phyloP scores from a whole-genome alignment of 2,113 vertebrate species.

The Cryptotis parvus region DNA sequence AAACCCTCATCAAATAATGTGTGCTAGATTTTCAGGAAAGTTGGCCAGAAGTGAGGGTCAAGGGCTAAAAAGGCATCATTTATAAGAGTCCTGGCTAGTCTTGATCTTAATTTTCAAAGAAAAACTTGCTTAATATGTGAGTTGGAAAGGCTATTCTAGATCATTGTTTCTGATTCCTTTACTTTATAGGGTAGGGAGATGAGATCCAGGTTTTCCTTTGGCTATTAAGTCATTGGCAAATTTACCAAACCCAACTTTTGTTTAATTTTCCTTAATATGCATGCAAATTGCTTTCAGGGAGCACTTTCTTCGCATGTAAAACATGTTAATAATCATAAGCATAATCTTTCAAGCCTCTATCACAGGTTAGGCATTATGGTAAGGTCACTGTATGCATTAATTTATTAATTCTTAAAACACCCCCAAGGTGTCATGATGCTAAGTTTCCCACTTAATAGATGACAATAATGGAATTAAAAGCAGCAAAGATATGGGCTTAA shows the following conservation, averaged over 20 bases:
- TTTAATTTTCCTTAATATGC: background rate
- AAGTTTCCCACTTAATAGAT: background rate
- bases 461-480: background rate
- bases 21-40: fast-evolving
- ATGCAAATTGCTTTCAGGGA: background rate
- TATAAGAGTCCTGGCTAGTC: background rate
- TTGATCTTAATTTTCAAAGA: background rate
- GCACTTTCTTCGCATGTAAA: background rate
- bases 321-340: background rate
- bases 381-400: background rate
- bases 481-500: background rate
- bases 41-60: conserved; percentile 33
- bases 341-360: background rate
- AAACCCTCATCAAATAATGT: background rate
- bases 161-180: background rate
- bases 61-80: conserved; percentile 1
- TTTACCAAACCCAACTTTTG: background rate
- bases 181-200: background rate
- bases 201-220: background rate
- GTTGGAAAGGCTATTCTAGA: background rate
- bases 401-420: background rate
- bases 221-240: background rate
- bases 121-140: background rate
- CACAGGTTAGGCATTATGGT: background rate
- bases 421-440: background rate